These are phyloP conservation scores for Dryococelus australis DNA, from an alignment of 2,888 invertebrate genomes.

Conservation along the genomic window DNA sequence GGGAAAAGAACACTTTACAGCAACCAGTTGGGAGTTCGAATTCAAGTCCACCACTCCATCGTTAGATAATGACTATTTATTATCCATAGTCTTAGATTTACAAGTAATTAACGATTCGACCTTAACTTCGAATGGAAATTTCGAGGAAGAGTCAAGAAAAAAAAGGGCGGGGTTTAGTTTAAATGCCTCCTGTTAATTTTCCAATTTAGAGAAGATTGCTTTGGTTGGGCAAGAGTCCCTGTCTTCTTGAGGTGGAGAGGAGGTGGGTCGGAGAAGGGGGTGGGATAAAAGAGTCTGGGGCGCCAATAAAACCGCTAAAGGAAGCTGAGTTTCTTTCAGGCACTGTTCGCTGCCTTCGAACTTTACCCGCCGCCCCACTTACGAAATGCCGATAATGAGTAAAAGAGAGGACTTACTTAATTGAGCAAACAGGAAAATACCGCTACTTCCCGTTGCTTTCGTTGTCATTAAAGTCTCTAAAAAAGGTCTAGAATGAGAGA, in stretches of 20 bases:
- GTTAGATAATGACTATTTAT: not conserved
- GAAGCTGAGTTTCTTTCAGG: not conserved
- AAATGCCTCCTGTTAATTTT: constrained; percentile 16
- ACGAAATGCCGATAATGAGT: constrained; percentile 1
- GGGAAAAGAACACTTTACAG: too few relatives aligned
- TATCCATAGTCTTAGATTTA: not conserved
- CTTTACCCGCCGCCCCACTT: constrained; percentile 16
- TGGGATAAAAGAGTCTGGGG: not conserved
- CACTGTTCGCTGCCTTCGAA: not conserved
- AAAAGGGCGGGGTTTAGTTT: constrained; percentile 16
- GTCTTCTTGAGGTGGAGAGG: not conserved
- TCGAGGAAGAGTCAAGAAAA: not conserved
- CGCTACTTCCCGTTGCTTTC: not conserved
- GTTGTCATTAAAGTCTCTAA: not conserved
- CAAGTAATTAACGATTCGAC: not conserved
- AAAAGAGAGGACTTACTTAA: constrained; percentile 1
- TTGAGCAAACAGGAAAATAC: constrained; percentile 4
- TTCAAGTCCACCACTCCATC: not conserved
- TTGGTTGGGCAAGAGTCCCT: not conserved
- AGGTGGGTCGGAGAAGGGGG: not conserved
- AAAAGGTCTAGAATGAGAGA: not conserved
- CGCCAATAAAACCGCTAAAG: not conserved
- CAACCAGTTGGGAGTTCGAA: too few relatives aligned
- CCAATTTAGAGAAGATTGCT: constrained; percentile 16
- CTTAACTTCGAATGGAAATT: not conserved